phyloP scores from a whole-genome alignment of 2,797 vertebrate genomes.

The Eospalax fontanierii region DNA sequence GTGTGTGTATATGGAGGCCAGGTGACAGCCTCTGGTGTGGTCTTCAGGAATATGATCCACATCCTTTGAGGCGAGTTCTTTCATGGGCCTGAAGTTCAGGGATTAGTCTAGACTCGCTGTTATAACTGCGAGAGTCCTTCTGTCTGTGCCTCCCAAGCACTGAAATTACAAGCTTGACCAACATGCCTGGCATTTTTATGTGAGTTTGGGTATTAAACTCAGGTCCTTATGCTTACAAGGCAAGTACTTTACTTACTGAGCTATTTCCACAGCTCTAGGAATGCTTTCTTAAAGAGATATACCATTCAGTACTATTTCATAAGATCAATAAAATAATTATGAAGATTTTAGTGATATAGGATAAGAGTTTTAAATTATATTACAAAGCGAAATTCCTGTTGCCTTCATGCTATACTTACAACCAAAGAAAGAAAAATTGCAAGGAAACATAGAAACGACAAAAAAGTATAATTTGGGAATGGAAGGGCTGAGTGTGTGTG shows the following conservation, averaged over 20 bases:
- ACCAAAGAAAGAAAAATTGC: background rate
- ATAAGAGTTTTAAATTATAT: background rate
- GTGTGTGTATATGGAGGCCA: background rate
- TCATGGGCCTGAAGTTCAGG: background rate
- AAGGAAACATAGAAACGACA: background rate
- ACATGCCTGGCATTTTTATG: background rate
- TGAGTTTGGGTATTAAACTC: background rate
- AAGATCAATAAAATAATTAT: conserved; percentile 31
- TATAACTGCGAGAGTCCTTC: background rate
- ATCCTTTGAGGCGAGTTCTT: background rate
- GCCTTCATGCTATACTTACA: background rate
- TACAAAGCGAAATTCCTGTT: conserved; percentile 13
- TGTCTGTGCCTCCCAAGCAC: background rate
- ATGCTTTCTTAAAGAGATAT: background rate
- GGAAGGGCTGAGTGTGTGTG: background rate
- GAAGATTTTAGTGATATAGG: background rate
- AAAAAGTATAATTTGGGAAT: background rate
- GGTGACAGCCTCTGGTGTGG: background rate
- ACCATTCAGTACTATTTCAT: background rate
- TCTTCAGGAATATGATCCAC: background rate
- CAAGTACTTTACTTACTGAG: background rate
- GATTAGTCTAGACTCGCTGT: too few species aligned
- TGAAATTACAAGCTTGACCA: background rate
- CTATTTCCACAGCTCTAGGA: background rate
- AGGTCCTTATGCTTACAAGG: background rate